A percentile compares a stretch with the other conserved stretches of the same genome.
Conservation (phyloP, 2,888 invertebrate genomes). For the Hyles lineata region DNA sequence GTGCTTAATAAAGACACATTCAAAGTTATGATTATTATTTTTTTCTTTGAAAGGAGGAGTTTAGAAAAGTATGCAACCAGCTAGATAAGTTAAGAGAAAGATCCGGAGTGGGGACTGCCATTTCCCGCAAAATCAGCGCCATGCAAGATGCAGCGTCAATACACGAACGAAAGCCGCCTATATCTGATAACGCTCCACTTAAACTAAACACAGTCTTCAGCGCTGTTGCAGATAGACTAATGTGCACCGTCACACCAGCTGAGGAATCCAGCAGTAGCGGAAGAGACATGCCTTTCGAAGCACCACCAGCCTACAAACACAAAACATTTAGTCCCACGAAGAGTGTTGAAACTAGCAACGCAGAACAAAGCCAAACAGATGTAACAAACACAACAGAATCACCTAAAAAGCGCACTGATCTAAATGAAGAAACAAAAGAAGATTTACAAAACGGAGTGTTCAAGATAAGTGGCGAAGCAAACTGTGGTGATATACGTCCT, state of each 20-base stretch:
- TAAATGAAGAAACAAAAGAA: constrained; percentile 64
- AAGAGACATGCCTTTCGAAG: constrained; percentile 76
- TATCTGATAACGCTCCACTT: constrained; percentile 76
- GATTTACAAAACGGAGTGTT: constrained; percentile 76
- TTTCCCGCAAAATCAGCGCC: constrained; percentile 90
- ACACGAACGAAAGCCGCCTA: constrained; percentile 82
- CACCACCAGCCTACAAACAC: constrained; percentile 75
- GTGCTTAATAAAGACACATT: not conserved
- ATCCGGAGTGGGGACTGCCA: constrained; percentile 89
- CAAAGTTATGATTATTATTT: not conserved
- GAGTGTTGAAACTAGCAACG: constrained; percentile 70
- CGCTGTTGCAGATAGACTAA: constrained; percentile 80
- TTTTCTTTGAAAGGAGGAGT: constrained; percentile 88
- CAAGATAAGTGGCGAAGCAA: constrained; percentile 78
- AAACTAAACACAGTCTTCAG: constrained; percentile 83
- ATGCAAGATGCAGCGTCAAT: constrained; percentile 92
- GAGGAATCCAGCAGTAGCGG: constrained; percentile 82
- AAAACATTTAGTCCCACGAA: constrained; percentile 81
- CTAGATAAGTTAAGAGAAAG: constrained; percentile 92
- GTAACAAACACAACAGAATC: constrained; percentile 76
- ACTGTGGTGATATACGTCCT: constrained; percentile 75
- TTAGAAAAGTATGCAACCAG: constrained; percentile 91
- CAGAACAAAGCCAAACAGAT: constrained; percentile 75
- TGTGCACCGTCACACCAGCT: constrained; percentile 80
- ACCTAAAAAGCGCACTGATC: constrained; percentile 65